Evolutionary conservation across 2,797 vertebrate genomes (phyloP), one percentile per base, ranked within the genome.

Genomic region (Acomys russatus): DNA sequence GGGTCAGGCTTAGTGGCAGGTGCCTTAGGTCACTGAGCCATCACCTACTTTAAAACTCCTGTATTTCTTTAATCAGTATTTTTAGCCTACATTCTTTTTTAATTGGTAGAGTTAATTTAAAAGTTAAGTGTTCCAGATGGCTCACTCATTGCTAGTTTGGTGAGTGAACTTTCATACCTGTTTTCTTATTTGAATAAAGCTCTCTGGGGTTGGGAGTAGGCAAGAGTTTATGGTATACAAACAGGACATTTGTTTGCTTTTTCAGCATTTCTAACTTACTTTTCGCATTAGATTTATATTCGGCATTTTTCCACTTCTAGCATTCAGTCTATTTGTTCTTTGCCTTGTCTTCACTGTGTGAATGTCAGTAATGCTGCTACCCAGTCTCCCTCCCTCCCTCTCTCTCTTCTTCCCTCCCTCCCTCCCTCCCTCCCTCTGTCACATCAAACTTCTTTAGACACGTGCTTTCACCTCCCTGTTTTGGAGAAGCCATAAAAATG

Each of bases 31-130:
- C 44, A 54, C 63, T 23, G 30, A 28, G 8, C 66, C 4, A 10
- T 10, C 22, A 28, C 12, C 59, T 64, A 9, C 18, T 64, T 70
- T 56, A 64, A 92, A 92, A 91, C 18, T 22, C 6, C 71, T 23
- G 49, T 54, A 33, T 49, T 84, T 49, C 54, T 80, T 64, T 68
- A 74, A 20, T 70, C 33, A 9, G 0, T 77, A 10, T 82, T 90
- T 86, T 20, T 85, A 70, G 38, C 30, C 28, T 88, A n/a, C 22
- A 78, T 90, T 86, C 30, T 87, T 90, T 92, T 79, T 66, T 44
- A 82, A 64, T 61, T 84, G 11, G n/a, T 79, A 35, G 78, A 51
- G 44, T 68, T 85, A 61, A 88, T 88, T 88, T 2, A 79, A 94
- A 88, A 84, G 44, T n/a, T n/a, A 23, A 38, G 35, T 54, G 78